These are phyloP conservation scores for Ammodytes dubius DNA, from an alignment of 2,113 vertebrate species.

Conservation along the genomic window DNA sequence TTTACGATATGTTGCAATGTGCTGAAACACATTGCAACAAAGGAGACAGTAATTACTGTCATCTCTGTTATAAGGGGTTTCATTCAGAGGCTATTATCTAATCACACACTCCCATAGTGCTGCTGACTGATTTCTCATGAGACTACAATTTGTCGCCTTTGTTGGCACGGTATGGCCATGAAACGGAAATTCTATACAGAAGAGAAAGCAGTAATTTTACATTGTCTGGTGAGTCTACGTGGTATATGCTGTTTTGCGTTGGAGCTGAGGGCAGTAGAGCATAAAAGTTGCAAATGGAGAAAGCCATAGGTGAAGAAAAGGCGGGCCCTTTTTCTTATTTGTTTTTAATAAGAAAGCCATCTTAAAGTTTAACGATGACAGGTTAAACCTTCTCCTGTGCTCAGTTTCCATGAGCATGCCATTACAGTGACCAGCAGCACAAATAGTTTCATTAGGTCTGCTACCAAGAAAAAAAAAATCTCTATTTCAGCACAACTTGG, in stretches of 20 bases:
- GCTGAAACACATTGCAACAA: conserved; percentile 1
- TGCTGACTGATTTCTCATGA: conserved; percentile 15
- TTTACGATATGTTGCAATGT: conserved; percentile 1
- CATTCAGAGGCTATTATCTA: conserved; percentile 8
- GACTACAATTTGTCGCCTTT: conserved; percentile 8
- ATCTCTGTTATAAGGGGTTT: background rate
- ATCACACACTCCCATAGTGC: background rate
- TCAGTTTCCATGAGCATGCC: background rate
- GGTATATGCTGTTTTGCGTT: conserved; percentile 14
- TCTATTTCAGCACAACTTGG: background rate
- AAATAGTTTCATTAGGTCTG: background rate
- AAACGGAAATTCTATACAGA: conserved; percentile 44
- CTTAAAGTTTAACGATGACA: conserved; percentile 16
- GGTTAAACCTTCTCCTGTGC: background rate
- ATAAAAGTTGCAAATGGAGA: background rate
- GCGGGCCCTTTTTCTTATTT: conserved; percentile 2
- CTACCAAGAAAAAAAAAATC: background rate
- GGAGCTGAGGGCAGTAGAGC: background rate
- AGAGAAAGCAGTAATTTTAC: conserved; percentile 21
- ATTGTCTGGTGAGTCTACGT: conserved; percentile 9
- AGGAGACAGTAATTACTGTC: background rate
- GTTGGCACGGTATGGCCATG: background rate
- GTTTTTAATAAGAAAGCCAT: background rate
- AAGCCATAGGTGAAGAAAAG: conserved; percentile 11
- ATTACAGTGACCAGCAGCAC: background rate